A percentile compares a stretch with the other conserved stretches of the same genome.
phyloP scores from a whole-genome alignment of 1,140 invertebrate species.

The Rhysida immarginata region DNA sequence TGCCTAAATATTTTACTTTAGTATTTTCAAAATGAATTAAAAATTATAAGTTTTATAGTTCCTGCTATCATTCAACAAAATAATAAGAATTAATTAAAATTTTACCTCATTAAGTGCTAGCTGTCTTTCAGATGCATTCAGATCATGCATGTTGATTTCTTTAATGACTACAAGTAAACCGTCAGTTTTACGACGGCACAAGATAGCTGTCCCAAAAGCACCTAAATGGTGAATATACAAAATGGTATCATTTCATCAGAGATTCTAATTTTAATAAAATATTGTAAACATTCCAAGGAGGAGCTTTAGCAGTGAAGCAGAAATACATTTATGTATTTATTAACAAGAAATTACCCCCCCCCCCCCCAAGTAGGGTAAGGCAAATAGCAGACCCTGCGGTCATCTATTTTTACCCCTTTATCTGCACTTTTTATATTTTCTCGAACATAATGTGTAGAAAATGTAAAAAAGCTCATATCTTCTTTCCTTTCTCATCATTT shows the following conservation, averaged over 20 bases:
- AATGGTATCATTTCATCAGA: background rate
- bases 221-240: constrained; percentile 30
- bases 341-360: background rate
- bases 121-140: constrained; percentile 47
- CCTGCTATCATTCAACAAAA: too few species aligned
- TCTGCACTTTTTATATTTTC: too few species aligned
- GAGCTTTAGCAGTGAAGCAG: background rate
- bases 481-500: too few species aligned
- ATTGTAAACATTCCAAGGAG: background rate
- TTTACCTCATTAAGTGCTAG: constrained; percentile 60
- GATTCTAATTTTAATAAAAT: background rate
- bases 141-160: constrained; percentile 55
- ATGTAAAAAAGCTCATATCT: too few species aligned
- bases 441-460: too few species aligned
- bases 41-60: too few species aligned
- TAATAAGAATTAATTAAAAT: too few species aligned
- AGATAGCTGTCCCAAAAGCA: constrained; percentile 55
- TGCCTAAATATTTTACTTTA: too few species aligned
- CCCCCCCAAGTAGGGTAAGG: background rate
- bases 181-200: constrained; percentile 49
- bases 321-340: background rate
- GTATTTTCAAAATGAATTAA: too few species aligned
- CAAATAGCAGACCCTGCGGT: too few species aligned
- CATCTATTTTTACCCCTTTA: too few species aligned
- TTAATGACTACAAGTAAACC: constrained; percentile 53